Evolutionary conservation across 2,888 invertebrate species (phyloP).

Genomic region (Nebria salina): DNA sequence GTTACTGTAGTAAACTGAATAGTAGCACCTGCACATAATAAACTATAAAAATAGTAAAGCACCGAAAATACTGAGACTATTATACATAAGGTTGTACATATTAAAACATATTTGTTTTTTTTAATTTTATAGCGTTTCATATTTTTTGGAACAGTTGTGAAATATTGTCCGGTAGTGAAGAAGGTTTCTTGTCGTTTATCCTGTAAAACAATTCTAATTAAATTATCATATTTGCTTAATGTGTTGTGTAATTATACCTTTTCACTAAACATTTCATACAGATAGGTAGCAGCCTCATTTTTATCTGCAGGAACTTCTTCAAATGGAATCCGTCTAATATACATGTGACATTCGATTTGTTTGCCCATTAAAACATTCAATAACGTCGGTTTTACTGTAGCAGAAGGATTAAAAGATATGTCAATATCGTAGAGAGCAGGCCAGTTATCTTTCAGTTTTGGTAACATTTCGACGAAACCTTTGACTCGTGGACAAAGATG

Average conservation of each 20-base stretch:
- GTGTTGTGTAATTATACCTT: constrained; percentile 70
- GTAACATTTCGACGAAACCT: constrained; percentile 89
- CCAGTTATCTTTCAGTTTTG: constrained; percentile 80
- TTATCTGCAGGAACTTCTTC: constrained; percentile 82
- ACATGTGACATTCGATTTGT: constrained; percentile 77
- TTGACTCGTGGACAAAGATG: constrained; percentile 94
- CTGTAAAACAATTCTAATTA: constrained; percentile 43
- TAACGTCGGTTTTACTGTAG: constrained; percentile 79
- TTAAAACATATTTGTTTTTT: constrained; percentile 66
- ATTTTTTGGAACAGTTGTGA: constrained; percentile 54
- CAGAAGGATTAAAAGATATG: constrained; percentile 73
- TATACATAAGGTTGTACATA: constrained; percentile 77
- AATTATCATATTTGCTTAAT: constrained; percentile 37
- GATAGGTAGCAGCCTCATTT: constrained; percentile 78
- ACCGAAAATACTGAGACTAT: constrained; percentile 71
- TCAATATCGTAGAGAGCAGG: constrained; percentile 83
- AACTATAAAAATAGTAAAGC: constrained; percentile 64
- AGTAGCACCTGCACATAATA: constrained; percentile 58
- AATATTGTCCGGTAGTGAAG: constrained; percentile 57
- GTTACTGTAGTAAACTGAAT: constrained; percentile 55
- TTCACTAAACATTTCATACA: constrained; percentile 81
- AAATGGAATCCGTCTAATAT: constrained; percentile 82
- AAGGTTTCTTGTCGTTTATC: constrained; percentile 57
- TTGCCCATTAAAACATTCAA: constrained; percentile 79
- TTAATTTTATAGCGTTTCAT: constrained; percentile 53